Evolutionary conservation across 2,113 vertebrate genomes (phyloP), one percentile per base, ranked within the genome.

Genomic region (Tachysurus vachellii): DNA sequence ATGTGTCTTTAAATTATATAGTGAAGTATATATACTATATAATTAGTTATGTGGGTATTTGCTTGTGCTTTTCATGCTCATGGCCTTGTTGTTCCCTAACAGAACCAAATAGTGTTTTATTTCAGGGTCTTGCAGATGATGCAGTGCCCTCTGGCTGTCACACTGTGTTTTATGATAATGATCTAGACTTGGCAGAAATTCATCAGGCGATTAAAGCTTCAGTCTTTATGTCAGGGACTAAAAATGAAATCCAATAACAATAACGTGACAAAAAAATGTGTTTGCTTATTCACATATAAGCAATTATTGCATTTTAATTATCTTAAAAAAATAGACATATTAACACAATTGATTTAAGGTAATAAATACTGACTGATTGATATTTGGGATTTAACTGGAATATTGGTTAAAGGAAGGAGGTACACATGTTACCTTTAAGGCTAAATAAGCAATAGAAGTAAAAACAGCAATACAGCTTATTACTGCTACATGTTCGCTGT

Each of bases 91-190:
- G 42, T 76, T 23, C 17, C 42, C 70, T 64, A 64, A 62, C 61
- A 26, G 28, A 68, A 3, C 19, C 42, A 56, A 83, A 83, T 54
- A 54, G 71, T 87, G 44, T 87, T 68, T 80, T 70, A 42, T 80
- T 86, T 70, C 76, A 68, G 76, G 21, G 17, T 64, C 50, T 36
- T 59, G 66, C 50, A 82, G 68, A 61, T 12, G 23, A 54, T 62
- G 66, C 42, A 62, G 56, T 82, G 68, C 68, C 56, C 86, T 75
- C 80, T 75, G 80, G 80, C 80, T 53, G 86, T 75, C 86, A 82
- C 59, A 12, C 66, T 82, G 66, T 62, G 70, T 87, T 73, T 57
- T 28, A 62, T 19, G 80, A 87, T 87, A 87, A 75, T 36, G 80
- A 87, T 87, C 80, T 87, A 53, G 19, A 7, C 68, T 75, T 82